Evolutionary conservation across 1,140 invertebrate genomes (phyloP).

Genomic region (Drosophila hydei): DNA sequence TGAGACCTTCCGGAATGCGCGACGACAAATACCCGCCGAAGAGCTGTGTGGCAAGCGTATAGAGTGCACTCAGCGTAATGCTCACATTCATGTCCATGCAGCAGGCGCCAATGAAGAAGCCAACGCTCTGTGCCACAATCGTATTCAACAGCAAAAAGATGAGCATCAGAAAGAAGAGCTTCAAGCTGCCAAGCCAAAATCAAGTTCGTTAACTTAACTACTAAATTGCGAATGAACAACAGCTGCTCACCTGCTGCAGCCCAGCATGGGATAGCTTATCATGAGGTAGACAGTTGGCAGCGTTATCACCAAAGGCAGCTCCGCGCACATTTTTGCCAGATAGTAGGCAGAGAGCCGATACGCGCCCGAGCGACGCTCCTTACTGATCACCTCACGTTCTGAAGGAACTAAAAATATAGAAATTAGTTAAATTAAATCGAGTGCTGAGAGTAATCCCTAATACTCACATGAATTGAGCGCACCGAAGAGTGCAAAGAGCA

Average conservation of each 20-base stretch:
- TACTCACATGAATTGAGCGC: slow-evolving; percentile 88
- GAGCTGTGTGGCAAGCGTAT: slow-evolving; percentile 92
- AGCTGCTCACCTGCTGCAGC: slow-evolving; percentile 72
- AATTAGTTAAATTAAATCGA: neutral
- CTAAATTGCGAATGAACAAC: neutral
- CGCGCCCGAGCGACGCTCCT: slow-evolving; percentile 91
- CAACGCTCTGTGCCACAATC: slow-evolving; percentile 92
- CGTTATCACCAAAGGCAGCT: slow-evolving; percentile 91
- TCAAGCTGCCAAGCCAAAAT: slow-evolving; percentile 79
- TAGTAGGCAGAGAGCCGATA: slow-evolving; percentile 94
- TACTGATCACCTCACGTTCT: slow-evolving; percentile 93
- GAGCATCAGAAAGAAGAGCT: slow-evolving; percentile 89
- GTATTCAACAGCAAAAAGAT: slow-evolving; percentile 91
- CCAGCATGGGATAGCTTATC: slow-evolving; percentile 92
- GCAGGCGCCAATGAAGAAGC: slow-evolving; percentile 92
- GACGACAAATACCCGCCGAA: slow-evolving; percentile 92
- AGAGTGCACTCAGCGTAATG: slow-evolving; percentile 91
- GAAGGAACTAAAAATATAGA: slow-evolving; percentile 87
- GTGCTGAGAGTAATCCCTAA: too few species aligned
- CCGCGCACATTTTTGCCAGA: slow-evolving; percentile 93
- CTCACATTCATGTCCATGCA: slow-evolving; percentile 92
- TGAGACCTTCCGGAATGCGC: slow-evolving; percentile 90
- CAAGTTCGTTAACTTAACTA: neutral
- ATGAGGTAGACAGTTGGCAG: slow-evolving; percentile 91
- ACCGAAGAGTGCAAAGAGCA: slow-evolving; percentile 93